A percentile compares a stretch with the other conserved stretches of the same genome.
These are phyloP conservation scores for Eptesicus fuscus DNA, from an alignment of 2,113 vertebrate genomes.

Conservation along the genomic window DNA sequence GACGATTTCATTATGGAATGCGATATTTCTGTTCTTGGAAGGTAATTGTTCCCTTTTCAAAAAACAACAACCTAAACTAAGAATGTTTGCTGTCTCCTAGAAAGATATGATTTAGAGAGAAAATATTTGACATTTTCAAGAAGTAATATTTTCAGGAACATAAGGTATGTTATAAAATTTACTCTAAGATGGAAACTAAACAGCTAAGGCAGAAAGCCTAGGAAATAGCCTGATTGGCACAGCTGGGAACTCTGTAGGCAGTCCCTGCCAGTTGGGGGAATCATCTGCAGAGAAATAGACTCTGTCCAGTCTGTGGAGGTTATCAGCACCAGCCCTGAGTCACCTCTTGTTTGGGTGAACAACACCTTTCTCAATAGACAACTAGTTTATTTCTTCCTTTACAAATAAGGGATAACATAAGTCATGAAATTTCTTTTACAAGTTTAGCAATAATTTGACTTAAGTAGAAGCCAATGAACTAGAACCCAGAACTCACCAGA, in stretches of 20 bases:
- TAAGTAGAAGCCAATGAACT: neutral
- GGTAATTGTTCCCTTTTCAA: slow-evolving; percentile 1
- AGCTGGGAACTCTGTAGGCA: neutral
- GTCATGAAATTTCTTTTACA: neutral
- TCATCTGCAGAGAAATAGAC: neutral
- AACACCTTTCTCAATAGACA: neutral
- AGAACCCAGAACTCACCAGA: neutral
- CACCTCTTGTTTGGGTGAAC: neutral
- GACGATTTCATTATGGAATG: neutral
- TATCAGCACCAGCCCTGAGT: neutral
- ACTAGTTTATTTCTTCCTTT: neutral
- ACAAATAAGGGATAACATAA: neutral
- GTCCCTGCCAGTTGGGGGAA: neutral
- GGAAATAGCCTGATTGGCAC: neutral
- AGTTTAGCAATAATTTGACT: neutral
- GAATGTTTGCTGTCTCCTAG: neutral
- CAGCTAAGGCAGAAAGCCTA: neutral
- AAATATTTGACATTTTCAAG: neutral
- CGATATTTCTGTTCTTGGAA: neutral
- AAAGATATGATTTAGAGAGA: neutral
- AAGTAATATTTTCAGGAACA: neutral
- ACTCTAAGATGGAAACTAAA: neutral
- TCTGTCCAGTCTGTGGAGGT: neutral
- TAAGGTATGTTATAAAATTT: neutral
- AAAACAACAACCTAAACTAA: neutral